Evolutionary conservation across 2,797 vertebrate genomes (phyloP).

Genomic region (Lutra lutra): DNA sequence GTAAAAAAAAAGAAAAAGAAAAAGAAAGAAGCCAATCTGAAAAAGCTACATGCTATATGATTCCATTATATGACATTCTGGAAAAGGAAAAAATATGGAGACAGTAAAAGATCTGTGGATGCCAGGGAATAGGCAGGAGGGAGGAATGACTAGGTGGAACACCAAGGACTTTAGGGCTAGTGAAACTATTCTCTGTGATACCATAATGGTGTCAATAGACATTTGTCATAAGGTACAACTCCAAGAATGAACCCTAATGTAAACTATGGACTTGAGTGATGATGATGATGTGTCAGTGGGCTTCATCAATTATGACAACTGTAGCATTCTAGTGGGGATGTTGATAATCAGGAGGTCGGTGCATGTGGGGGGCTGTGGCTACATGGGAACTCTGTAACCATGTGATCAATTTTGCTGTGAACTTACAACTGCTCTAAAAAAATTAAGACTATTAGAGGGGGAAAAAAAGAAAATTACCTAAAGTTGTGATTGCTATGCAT

Average conservation of each 20-base stretch:
- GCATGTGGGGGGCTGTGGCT: accelerated
- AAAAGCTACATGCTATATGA: neutral
- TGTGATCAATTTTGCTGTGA: neutral
- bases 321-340: neutral
- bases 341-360: neutral
- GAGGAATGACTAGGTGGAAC: neutral
- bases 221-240: neutral
- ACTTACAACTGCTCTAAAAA: neutral
- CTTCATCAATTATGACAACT: neutral
- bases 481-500: neutral
- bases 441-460: neutral
- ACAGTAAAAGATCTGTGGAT: neutral
- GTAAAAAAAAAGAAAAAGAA: too few species aligned
- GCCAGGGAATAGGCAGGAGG: neutral
- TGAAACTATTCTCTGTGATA: neutral
- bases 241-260: neutral
- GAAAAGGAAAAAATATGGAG: neutral
- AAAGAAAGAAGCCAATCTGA: neutral
- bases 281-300: neutral
- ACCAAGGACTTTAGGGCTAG: neutral
- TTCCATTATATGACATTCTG: neutral
- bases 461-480: neutral
- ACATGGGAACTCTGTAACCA: neutral
- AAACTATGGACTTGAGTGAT: neutral
- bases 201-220: neutral